A percentile compares a stretch with the other conserved stretches of the same genome.
These are phyloP conservation scores for Cyanocitta stelleri DNA, from an alignment of 2,113 vertebrate species.

Conservation along the genomic window DNA sequence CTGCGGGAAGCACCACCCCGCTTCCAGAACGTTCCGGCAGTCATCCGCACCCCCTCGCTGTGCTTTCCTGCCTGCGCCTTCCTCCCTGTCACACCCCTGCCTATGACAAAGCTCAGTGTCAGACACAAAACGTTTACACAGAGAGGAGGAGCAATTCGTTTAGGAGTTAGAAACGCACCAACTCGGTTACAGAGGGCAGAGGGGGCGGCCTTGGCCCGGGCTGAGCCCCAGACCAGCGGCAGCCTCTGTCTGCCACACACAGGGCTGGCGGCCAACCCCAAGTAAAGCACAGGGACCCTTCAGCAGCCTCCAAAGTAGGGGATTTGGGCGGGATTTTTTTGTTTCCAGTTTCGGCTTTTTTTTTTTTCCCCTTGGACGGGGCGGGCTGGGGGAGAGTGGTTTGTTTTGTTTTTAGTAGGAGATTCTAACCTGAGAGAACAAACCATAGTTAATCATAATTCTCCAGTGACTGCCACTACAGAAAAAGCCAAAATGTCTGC, in stretches of 20 bases:
- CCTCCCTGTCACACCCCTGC: background rate
- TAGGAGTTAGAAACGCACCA: background rate
- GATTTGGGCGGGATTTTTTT: background rate
- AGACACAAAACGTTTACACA: background rate
- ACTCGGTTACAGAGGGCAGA: accelerated
- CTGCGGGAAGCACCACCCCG: conserved; percentile 10
- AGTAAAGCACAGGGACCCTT: too few relatives aligned
- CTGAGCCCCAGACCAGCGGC: accelerated
- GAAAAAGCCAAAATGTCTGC: background rate
- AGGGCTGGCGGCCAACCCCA: background rate
- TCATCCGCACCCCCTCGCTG: background rate
- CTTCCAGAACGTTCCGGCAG: conserved; percentile 45
- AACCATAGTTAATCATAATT: background rate
- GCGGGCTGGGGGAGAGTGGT: accelerated
- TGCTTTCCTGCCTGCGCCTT: background rate
- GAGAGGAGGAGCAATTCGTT: background rate
- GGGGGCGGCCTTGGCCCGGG: too few relatives aligned
- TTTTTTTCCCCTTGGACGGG: too few relatives aligned
- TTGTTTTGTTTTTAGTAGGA: background rate
- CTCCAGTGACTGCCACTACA: too few relatives aligned
- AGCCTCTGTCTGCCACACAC: background rate
- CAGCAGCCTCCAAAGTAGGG: background rate
- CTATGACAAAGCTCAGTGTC: background rate
- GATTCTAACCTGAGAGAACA: background rate
- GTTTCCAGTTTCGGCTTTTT: background rate